A percentile compares a stretch with the other conserved stretches of the same genome.
Conservation (phyloP, 2,797 vertebrate genomes). For the Nyctibius grandis region DNA sequence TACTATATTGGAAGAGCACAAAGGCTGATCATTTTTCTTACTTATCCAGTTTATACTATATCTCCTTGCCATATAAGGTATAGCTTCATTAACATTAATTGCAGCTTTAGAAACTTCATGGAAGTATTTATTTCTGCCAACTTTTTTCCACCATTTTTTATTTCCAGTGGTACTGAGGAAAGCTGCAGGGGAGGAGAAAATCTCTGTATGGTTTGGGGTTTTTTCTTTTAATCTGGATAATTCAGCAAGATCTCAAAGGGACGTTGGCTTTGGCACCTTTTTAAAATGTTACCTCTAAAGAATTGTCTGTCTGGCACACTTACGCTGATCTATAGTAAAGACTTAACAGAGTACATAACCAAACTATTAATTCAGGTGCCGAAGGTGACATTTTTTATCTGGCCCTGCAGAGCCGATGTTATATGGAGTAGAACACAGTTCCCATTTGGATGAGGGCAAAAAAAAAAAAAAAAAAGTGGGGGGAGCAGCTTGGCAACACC, state of each 20-base stretch:
- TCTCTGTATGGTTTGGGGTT: not conserved
- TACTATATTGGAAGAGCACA: slow-evolving; percentile 48
- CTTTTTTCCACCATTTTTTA: slow-evolving; percentile 51
- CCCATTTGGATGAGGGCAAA: not conserved
- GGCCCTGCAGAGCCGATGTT: slow-evolving; percentile 43
- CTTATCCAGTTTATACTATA: slow-evolving; percentile 65
- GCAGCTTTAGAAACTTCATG: slow-evolving; percentile 66
- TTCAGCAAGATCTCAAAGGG: slow-evolving; percentile 57
- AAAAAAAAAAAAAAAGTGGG: not conserved
- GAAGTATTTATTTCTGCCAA: slow-evolving; percentile 71
- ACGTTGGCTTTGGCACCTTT: slow-evolving; percentile 52
- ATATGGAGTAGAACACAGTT: slow-evolving; percentile 24
- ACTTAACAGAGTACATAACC: slow-evolving; percentile 66
- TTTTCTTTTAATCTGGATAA: slow-evolving; percentile 12
- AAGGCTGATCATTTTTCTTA: slow-evolving; percentile 71
- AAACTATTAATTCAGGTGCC: slow-evolving; percentile 73
- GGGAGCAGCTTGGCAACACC: not conserved
- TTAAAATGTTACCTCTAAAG: slow-evolving; percentile 66
- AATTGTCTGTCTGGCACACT: slow-evolving; percentile 66
- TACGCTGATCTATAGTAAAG: slow-evolving; percentile 69
- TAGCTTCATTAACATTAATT: slow-evolving; percentile 76
- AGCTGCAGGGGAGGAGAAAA: not conserved
- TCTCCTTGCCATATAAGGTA: slow-evolving; percentile 60
- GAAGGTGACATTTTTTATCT: slow-evolving; percentile 66
- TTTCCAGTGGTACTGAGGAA: slow-evolving; percentile 44